Evolutionary conservation across 2,113 vertebrate species (phyloP).

Genomic region (Girardinichthys multiradiatus): DNA sequence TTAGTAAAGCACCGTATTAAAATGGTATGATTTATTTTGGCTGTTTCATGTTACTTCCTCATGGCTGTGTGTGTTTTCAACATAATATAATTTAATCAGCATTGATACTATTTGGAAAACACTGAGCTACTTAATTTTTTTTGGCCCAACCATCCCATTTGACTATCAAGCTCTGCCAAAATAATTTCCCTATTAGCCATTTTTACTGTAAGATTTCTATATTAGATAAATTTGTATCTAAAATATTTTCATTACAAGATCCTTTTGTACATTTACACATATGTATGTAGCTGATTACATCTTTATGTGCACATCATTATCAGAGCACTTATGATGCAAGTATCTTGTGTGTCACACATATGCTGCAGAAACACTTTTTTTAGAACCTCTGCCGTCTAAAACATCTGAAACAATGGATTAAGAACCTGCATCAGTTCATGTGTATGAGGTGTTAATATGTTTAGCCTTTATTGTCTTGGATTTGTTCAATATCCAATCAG

Average conservation of each 20-base stretch:
- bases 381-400: background rate
- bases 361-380: background rate
- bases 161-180: background rate
- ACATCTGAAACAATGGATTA: background rate
- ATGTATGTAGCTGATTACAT: background rate
- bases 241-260: background rate
- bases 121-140: background rate
- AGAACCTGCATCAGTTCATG: background rate
- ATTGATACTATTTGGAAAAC: background rate
- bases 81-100: background rate
- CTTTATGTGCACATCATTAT: background rate
- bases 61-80: background rate
- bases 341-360: background rate
- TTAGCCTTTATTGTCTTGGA: conserved; percentile 6
- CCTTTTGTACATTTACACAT: background rate
- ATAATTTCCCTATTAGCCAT: background rate
- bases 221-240: background rate
- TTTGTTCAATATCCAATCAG: conserved; percentile 24
- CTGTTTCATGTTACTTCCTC: background rate
- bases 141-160: background rate
- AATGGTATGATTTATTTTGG: background rate
- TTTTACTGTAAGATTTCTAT: conserved; percentile 5
- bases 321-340: background rate
- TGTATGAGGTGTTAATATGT: background rate
- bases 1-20: background rate